A percentile compares a stretch with the other conserved stretches of the same genome.
These are phyloP conservation scores for Octopus sinensis DNA, from an alignment of 1,140 invertebrate genomes.

Conservation along the genomic window DNA sequence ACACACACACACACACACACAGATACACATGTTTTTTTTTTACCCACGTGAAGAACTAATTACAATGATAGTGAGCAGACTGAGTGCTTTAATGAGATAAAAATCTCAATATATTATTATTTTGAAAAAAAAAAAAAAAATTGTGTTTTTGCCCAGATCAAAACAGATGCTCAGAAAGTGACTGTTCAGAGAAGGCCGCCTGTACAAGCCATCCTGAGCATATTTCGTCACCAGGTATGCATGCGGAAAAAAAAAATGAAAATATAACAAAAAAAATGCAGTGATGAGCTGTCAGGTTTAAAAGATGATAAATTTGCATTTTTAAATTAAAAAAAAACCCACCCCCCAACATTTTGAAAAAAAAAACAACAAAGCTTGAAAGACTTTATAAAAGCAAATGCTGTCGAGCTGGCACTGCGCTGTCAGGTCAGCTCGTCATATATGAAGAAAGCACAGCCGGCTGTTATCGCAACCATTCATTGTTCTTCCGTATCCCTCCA, in stretches of 20 bases:
- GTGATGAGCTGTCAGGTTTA: background rate
- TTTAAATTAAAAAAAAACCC: background rate
- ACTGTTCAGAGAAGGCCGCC: slow-evolving; percentile 6
- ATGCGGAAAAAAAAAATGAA: background rate
- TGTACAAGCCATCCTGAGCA: background rate
- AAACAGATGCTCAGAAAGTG: too few relatives aligned
- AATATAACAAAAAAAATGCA: slow-evolving; percentile 6
- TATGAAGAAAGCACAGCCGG: background rate
- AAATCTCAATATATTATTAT: too few relatives aligned
- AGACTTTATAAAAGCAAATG: slow-evolving; percentile 15
- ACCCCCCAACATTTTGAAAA: background rate
- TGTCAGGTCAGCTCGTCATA: background rate
- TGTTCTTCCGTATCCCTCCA: too few relatives aligned
- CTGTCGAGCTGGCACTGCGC: background rate
- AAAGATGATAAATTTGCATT: slow-evolving; percentile 11
- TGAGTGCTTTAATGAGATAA: background rate
- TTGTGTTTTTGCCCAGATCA: too few relatives aligned
- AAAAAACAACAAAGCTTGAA: slow-evolving; percentile 14
- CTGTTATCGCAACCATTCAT: background rate
- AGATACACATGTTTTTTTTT: too few relatives aligned
- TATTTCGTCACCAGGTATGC: background rate
- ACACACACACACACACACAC: too few relatives aligned
- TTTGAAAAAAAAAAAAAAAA: too few relatives aligned
- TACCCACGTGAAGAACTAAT: too few relatives aligned
- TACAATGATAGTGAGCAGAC: background rate